phyloP scores from a whole-genome alignment of 2,888 invertebrate genomes.

The Synanthedon formicaeformis region DNA sequence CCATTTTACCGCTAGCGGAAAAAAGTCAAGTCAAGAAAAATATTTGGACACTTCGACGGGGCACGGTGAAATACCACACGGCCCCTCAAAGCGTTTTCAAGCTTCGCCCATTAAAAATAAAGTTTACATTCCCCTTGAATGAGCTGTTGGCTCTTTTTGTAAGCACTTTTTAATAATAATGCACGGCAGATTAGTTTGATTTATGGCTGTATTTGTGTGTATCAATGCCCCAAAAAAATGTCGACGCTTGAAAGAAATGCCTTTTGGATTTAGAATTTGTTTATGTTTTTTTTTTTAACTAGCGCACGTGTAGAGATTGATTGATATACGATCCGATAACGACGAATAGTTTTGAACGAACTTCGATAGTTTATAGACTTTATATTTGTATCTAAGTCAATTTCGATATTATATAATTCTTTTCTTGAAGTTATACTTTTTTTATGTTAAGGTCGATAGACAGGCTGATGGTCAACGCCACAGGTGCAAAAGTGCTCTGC shows the following conservation, averaged over 20 bases:
- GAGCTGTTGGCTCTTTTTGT: neutral
- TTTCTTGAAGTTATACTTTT: too few relatives aligned
- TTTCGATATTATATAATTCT: too few relatives aligned
- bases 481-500: too few relatives aligned
- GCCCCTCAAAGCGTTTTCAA: neutral
- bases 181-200: conserved; percentile 21
- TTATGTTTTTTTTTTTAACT: neutral
- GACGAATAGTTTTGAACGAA: neutral
- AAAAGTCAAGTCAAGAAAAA: neutral
- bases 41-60: conserved; percentile 1
- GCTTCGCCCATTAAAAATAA: neutral
- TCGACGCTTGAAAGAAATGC: conserved; percentile 11
- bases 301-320: neutral
- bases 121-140: neutral
- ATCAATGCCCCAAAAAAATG: conserved; percentile 10
- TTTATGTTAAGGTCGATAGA: too few relatives aligned
- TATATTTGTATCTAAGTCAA: too few relatives aligned
- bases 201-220: conserved; percentile 16
- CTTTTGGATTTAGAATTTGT: conserved; percentile 10
- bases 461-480: too few relatives aligned
- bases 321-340: neutral
- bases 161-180: conserved; percentile 14
- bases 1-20: neutral
- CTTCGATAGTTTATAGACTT: too few relatives aligned
- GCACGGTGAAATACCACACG: neutral